A percentile compares a stretch with the other conserved stretches of the same genome.
Evolutionary conservation across 2,888 invertebrate species (phyloP).

Genomic region (Himalopsyche kuldschensis): DNA sequence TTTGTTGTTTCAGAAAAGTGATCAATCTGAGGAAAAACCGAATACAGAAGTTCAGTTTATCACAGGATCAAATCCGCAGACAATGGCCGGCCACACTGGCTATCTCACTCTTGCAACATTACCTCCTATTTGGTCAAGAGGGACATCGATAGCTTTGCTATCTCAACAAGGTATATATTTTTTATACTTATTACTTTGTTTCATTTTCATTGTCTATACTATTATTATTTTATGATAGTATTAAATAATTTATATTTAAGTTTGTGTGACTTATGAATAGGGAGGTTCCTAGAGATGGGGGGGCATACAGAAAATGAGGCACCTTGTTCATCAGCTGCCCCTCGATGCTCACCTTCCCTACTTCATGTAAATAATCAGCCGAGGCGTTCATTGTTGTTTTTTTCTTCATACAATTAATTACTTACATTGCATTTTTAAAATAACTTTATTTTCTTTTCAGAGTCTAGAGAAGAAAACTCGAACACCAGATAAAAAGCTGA

Average conservation of each 20-base stretch:
- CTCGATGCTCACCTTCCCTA: too few species aligned
- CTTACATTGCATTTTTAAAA: background rate
- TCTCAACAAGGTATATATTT: background rate
- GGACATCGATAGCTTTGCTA: background rate
- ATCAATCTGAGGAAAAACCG: slow-evolving; percentile 53
- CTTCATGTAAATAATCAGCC: too few species aligned
- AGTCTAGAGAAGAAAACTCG: background rate
- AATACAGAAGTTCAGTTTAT: slow-evolving; percentile 57
- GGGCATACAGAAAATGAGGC: too few species aligned
- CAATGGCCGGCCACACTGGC: slow-evolving; percentile 92
- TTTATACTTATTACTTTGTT: background rate
- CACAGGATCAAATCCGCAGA: slow-evolving; percentile 70
- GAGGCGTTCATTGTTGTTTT: too few species aligned
- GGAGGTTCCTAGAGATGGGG: too few species aligned
- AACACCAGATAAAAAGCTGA: background rate
- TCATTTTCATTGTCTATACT: too few species aligned
- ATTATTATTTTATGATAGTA: too few species aligned
- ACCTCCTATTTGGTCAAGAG: slow-evolving; percentile 64
- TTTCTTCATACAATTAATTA: too few species aligned
- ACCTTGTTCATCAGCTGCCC: too few species aligned
- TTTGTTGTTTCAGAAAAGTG: slow-evolving; percentile 49
- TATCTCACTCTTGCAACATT: slow-evolving; percentile 93
- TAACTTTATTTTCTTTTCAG: background rate
- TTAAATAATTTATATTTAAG: too few species aligned
- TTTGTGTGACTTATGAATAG: too few species aligned